Percentiles rank a stretch among this genome's conserved stretches.
Evolutionary conservation across 2,888 invertebrate genomes (phyloP).

Genomic region (Alloscopus bannaensis): DNA sequence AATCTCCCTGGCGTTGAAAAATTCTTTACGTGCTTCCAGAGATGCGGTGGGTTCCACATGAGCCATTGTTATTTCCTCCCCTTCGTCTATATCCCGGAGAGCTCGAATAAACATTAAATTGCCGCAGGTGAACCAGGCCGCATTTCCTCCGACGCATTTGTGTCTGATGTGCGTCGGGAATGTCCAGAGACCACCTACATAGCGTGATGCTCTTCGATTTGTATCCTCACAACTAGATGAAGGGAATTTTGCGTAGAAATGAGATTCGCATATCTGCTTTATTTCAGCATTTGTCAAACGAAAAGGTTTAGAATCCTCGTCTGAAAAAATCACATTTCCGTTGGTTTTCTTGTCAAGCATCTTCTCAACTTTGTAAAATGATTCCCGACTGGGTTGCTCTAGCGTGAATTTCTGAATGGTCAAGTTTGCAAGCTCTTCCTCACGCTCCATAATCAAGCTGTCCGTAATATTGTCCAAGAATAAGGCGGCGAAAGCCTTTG

Average conservation of each 20-base stretch:
- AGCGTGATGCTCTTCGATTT: background rate
- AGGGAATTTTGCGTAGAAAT: slow-evolving; percentile 20
- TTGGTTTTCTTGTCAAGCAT: background rate
- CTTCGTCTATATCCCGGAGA: slow-evolving; percentile 34
- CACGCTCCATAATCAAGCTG: slow-evolving; percentile 1
- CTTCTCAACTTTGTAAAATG: slow-evolving; percentile 10
- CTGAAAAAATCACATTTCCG: background rate
- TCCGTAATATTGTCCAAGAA: background rate
- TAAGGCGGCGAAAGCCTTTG: slow-evolving; percentile 32
- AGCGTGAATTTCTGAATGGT: slow-evolving; percentile 23
- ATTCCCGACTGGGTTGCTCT: slow-evolving; percentile 8
- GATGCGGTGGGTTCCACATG: slow-evolving; percentile 49
- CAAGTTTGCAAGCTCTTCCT: slow-evolving; percentile 36
- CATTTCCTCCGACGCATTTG: slow-evolving; percentile 58
- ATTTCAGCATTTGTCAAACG: slow-evolving; percentile 17
- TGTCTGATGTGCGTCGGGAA: slow-evolving; percentile 54
- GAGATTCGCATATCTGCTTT: slow-evolving; percentile 26
- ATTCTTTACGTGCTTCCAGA: slow-evolving; percentile 18
- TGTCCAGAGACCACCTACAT: slow-evolving; percentile 53
- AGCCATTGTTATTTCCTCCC: slow-evolving; percentile 52
- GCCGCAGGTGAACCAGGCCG: slow-evolving; percentile 53
- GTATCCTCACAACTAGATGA: background rate
- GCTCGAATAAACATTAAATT: slow-evolving; percentile 60
- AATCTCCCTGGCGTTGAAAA: slow-evolving; percentile 26
- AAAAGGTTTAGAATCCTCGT: background rate